Conservation (phyloP, 2,797 vertebrate genomes). For the Melanotaenia pygmaea region DNA sequence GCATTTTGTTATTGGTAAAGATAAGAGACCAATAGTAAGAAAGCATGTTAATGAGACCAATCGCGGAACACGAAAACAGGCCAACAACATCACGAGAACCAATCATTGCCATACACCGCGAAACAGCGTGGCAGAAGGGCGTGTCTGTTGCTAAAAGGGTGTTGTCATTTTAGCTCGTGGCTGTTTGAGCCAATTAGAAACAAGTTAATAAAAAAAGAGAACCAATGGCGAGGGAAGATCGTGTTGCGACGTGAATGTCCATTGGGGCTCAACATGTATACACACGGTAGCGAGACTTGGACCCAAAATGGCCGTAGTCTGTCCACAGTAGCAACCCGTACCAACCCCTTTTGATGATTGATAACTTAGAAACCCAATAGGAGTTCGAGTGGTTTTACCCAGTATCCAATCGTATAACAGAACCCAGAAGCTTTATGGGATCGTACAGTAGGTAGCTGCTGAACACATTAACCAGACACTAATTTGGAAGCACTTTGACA, state of each 20-base stretch:
- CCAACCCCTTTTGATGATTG: constrained; percentile 13
- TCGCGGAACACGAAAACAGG: constrained; percentile 37
- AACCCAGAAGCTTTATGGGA: constrained; percentile 53
- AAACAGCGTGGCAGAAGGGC: constrained; percentile 74
- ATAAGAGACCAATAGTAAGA: constrained; percentile 41
- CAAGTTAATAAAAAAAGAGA: not conserved
- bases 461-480: constrained; percentile 75
- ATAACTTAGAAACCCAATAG: constrained; percentile 57
- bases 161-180: constrained; percentile 55
- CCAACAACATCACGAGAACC: constrained; percentile 68
- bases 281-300: not conserved
- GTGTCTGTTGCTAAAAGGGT: constrained; percentile 51
- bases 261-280: constrained; percentile 50
- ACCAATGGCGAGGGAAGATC: constrained; percentile 54
- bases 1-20: constrained; percentile 2
- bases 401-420: constrained; percentile 63
- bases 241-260: constrained; percentile 31
- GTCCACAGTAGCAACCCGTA: constrained; percentile 29
- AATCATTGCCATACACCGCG: constrained; percentile 72
- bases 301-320: constrained; percentile 73
- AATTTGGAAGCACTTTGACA: constrained; percentile 78
- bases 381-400: not conserved
- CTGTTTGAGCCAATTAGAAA: constrained; percentile 58
- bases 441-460: constrained; percentile 67
- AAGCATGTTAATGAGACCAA: constrained; percentile 70